Evolutionary conservation across 2,888 invertebrate genomes (phyloP), one percentile per base, ranked within the genome.

Genomic region (Cheilosia vernalis): DNA sequence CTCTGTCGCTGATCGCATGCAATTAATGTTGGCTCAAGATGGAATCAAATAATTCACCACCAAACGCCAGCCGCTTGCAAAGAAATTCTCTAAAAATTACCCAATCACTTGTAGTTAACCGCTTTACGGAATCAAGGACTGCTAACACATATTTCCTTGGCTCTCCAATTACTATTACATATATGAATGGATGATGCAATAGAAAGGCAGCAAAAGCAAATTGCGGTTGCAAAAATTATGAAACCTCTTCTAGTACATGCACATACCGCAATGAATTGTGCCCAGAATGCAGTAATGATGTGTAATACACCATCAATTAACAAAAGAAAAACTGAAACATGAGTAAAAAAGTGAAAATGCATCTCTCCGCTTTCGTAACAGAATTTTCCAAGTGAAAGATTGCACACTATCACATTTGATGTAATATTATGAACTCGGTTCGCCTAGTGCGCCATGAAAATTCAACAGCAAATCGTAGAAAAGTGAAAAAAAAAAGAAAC

Each of bases 261-360:
- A 77, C 70, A 55, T 67, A 78, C 37, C 58, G 47, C 80, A 80
- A 49, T 76, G 15, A 56, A 27, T 67, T 78, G 27, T 27, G 56
- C 61, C 30, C 42, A 63, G 73, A 79, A 64, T 64, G 79, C 53
- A 84, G 42, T 70, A 55, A 74, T 27, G 63, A 80, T 64, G 60
- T 69, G 80, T 74, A 84, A 84, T 84, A 84, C 74, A 84, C 74
- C 66, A 80, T 63, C 55, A 70, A 76, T 70, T 61, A 80, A n/a
- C 61, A 9, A 44, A 37, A 70, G 63, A 42, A 42, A 69, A 70
- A 51, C 70, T 15, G 24, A 33, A 47, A 76, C 51, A 49, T 37
- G 55, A 80, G 60, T 33, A 27, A 64, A 69, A 58, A 78, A 84
- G 58, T 64, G 47, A 74, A 79, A 84, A 74, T 67, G 49, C 74